Evolutionary conservation across 2,797 vertebrate species (phyloP).

Genomic region (Sardinella longiceps): DNA sequence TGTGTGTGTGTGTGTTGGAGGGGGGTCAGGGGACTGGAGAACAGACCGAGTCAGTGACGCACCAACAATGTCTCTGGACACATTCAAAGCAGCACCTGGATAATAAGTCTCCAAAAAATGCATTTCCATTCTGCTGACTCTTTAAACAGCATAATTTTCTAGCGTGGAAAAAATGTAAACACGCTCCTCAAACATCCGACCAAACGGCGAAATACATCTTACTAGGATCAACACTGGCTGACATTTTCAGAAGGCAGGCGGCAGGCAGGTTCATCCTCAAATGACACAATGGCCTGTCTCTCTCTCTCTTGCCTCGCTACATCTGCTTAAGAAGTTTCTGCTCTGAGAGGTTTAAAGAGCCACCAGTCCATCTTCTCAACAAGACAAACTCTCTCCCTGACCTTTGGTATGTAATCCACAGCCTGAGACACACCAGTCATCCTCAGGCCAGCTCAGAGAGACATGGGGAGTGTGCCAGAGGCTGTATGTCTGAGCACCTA

Average conservation of each 20-base stretch:
- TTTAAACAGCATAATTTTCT: slow-evolving; percentile 8
- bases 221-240: neutral
- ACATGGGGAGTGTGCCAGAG: neutral
- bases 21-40: too few species aligned
- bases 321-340: neutral
- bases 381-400: neutral
- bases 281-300: neutral
- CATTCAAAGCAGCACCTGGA: slow-evolving; percentile 13
- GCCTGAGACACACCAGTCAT: neutral
- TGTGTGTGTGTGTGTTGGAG: too few species aligned
- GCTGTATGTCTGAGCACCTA: neutral
- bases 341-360: neutral
- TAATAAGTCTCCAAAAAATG: neutral
- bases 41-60: neutral
- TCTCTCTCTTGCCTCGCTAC: neutral
- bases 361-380: neutral
- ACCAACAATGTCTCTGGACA: slow-evolving; percentile 1
- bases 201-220: neutral
- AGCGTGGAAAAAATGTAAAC: neutral
- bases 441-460: neutral
- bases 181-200: slow-evolving; percentile 9
- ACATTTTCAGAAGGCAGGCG: neutral
- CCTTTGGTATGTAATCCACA: neutral
- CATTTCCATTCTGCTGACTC: neutral
- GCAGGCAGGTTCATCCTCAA: neutral